phyloP scores from a whole-genome alignment of 2,113 vertebrate genomes.

The Paradoxurus hermaphroditus region DNA sequence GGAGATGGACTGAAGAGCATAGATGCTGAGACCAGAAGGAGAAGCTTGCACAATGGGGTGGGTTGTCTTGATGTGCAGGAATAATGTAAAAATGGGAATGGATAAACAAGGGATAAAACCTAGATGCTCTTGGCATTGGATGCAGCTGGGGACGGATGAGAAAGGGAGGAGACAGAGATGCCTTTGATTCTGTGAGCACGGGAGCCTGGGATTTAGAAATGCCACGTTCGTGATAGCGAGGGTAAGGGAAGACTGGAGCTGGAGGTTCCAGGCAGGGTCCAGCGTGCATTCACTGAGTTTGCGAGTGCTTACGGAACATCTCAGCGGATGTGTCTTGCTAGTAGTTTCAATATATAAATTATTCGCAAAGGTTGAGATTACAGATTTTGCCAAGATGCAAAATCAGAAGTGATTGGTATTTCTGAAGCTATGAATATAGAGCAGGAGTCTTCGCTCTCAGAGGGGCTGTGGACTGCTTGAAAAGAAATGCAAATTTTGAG shows the following conservation, averaged over 20 bases:
- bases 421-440: neutral
- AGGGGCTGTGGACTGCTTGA: neutral
- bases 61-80: neutral
- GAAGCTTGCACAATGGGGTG: too few species aligned
- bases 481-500: neutral
- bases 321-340: neutral
- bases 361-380: neutral
- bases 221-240: rapidly evolving
- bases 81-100: neutral
- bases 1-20: too few species aligned
- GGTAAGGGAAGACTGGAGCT: neutral
- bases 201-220: neutral
- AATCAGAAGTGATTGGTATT: neutral
- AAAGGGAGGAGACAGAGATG: neutral
- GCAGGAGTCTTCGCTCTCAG: neutral
- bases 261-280: neutral
- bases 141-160: neutral
- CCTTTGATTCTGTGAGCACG: neutral
- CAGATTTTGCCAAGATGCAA: neutral
- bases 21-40: neutral
- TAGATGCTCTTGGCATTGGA: neutral
- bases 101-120: neutral
- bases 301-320: neutral
- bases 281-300: neutral
- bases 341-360: neutral